A percentile compares a stretch with the other conserved stretches of the same genome.
Evolutionary conservation across 2,888 invertebrate species (phyloP).

Genomic region (Fragum sueziense): DNA sequence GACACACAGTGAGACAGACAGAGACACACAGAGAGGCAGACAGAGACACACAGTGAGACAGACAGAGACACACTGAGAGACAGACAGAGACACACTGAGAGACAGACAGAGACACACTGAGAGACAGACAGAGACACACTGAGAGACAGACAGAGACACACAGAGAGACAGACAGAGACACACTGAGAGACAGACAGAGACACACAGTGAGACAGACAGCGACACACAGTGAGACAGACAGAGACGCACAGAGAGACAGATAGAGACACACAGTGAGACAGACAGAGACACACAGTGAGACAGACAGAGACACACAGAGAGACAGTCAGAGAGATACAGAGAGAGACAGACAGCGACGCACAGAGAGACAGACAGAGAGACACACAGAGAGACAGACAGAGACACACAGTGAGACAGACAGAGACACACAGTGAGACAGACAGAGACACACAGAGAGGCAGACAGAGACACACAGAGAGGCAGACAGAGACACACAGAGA

Average conservation of each 20-base stretch:
- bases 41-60: background rate
- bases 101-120: slow-evolving; percentile 2
- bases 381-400: background rate
- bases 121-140: slow-evolving; percentile 3
- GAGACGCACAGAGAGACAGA: background rate
- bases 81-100: slow-evolving; percentile 2
- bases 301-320: background rate
- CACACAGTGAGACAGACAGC: background rate
- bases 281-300: background rate
- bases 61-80: background rate
- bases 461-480: too few relatives aligned
- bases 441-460: too few relatives aligned
- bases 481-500: too few relatives aligned
- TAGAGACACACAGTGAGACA: background rate
- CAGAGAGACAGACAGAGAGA: background rate
- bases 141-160: slow-evolving; percentile 6
- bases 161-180: slow-evolving; percentile 14
- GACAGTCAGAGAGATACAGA: background rate
- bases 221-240: background rate
- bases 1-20: background rate
- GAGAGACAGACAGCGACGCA: background rate
- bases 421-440: background rate
- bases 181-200: background rate
- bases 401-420: background rate
- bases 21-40: background rate